Evolutionary conservation across 2,888 invertebrate species (phyloP).

Genomic region (Ichneumoninae sp.): DNA sequence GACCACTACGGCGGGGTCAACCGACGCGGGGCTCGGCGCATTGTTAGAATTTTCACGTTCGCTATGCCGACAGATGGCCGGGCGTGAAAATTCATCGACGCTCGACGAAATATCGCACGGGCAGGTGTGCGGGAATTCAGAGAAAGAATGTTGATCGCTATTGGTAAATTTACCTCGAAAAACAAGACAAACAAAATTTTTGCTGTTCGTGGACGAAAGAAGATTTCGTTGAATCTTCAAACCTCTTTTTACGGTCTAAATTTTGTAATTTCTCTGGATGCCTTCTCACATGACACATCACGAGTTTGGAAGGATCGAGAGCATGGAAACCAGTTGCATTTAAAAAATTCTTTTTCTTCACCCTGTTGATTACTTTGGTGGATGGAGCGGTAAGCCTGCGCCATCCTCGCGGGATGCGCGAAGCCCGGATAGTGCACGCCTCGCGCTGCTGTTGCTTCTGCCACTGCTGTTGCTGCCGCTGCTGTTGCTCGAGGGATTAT

Average conservation of each 20-base stretch:
- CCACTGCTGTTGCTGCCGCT: not conserved
- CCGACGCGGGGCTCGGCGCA: not conserved
- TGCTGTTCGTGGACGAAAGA: no score
- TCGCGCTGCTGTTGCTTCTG: constrained; percentile 10
- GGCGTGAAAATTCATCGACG: constrained; percentile 6
- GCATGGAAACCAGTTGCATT: constrained; percentile 2
- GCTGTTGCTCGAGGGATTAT: constrained; percentile 36
- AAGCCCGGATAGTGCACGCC: constrained; percentile 27
- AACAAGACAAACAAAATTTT: not conserved
- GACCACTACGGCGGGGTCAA: not conserved
- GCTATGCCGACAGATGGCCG: constrained; percentile 2
- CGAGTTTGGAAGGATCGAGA: not conserved
- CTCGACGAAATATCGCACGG: not conserved
- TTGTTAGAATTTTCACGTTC: not conserved
- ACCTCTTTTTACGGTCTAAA: no score
- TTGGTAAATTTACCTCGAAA: not conserved
- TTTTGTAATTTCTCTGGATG: no score
- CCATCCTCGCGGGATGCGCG: constrained; percentile 11
- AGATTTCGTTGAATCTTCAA: no score
- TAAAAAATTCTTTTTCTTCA: not conserved
- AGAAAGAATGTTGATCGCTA: no score
- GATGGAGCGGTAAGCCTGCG: not conserved
- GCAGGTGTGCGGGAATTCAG: not conserved
- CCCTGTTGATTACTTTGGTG: constrained; percentile 16
- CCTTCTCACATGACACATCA: no score